phyloP scores from a whole-genome alignment of 2,797 vertebrate genomes.

The Carduelis carduelis region DNA sequence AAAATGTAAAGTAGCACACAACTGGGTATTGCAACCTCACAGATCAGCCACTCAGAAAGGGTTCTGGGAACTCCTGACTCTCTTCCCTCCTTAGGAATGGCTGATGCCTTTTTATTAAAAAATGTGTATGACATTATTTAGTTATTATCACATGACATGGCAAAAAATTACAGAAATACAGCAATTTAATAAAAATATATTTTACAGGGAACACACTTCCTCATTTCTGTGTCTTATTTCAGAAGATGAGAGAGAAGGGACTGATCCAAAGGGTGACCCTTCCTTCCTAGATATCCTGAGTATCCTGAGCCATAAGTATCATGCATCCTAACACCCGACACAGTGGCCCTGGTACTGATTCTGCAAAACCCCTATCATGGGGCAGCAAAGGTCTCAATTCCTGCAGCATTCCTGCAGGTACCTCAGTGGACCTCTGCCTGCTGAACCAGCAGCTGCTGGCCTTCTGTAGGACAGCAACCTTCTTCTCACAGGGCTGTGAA shows the following conservation, averaged over 20 bases:
- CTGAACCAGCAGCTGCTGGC: background rate
- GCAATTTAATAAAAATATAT: background rate
- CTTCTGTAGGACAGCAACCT: background rate
- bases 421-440: background rate
- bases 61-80: background rate
- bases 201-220: background rate
- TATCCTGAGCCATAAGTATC: background rate
- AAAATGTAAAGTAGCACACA: fast-evolving
- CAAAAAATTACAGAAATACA: background rate
- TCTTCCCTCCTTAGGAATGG: background rate
- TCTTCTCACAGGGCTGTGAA: background rate
- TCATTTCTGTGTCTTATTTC: background rate
- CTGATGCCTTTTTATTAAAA: background rate
- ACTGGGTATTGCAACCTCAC: background rate
- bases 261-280: background rate
- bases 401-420: background rate
- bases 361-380: fast-evolving
- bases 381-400: background rate
- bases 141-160: background rate
- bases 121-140: background rate
- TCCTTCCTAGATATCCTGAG: background rate
- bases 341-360: background rate
- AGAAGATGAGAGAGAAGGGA: background rate
- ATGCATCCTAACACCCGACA: background rate
- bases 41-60: background rate